Evolutionary conservation across 2,888 invertebrate genomes (phyloP), one percentile per base, ranked within the genome.

Genomic region (Poecilus cupreus): DNA sequence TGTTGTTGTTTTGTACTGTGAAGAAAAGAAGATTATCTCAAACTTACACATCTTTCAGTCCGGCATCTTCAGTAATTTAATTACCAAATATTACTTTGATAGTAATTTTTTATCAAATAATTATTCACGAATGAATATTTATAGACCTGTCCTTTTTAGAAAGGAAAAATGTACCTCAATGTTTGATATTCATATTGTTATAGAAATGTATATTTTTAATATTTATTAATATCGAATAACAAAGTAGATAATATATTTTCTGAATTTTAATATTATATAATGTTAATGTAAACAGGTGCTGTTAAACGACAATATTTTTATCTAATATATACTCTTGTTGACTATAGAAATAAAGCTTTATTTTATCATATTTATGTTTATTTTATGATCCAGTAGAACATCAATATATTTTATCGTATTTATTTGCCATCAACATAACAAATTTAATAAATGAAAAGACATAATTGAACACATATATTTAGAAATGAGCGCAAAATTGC

Each of bases 1-100:
- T 95, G 93, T 89, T 95, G 83, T 89, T 95, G 8, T 94, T 94
- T 88, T 95, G 94, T 87, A 94, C 94, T 2, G 93, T 94, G 32
- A 92, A 92, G 85, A 93, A 94, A 86, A 93, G 93, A 89, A 90
- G 93, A 64, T 91, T 91, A 54, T 92, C 93, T 6, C 92, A 93
- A 86, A 93, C 93, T 1, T 94, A 94, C 88, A 93, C 94, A 88
- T 93, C 94, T n/a, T 77, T 77, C 24, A 77, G 77, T 46, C 77
- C 77, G 8, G 77, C 37, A 10, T 74, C 32, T 32, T 32, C 32
- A 32, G 32, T 22, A 49, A 74, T 18, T 8, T 43, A 51, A 13
- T 51, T 6, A 51, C 18, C 18, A 51, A 18, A 51, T 51, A 18
- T 3, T 51, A 18, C 3, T 4, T n/a, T 51, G 46, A 4, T 10